Conservation (phyloP, 2,113 vertebrate genomes). For the Anthoscopus minutus region DNA sequence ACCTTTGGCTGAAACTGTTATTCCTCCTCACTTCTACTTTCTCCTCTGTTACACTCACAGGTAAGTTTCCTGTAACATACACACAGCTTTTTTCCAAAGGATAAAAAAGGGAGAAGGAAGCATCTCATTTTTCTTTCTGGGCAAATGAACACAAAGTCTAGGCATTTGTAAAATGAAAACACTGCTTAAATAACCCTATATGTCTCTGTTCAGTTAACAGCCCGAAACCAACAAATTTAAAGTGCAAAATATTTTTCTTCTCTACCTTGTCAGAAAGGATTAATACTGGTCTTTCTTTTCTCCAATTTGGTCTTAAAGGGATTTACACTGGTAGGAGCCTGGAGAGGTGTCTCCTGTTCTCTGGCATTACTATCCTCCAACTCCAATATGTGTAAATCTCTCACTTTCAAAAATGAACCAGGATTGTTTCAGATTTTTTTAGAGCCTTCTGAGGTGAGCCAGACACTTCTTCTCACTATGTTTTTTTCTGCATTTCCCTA, state of each 20-base stretch:
- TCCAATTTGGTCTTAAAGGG: not conserved
- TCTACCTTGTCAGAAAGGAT: not conserved
- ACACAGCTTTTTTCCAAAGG: not conserved
- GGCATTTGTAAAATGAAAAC: not conserved
- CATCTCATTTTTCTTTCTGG: not conserved
- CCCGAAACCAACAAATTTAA: not conserved
- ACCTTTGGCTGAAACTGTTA: not conserved
- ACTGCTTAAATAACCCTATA: not conserved
- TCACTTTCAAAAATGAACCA: not conserved
- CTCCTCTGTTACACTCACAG: not conserved
- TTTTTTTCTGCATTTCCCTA: not conserved
- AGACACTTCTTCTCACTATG: not conserved
- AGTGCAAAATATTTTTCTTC: not conserved
- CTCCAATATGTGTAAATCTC: not conserved
- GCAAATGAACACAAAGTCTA: not conserved
- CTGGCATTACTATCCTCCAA: not conserved
- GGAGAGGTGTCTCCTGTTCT: not conserved
- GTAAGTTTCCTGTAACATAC: not conserved
- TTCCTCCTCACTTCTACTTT: not conserved
- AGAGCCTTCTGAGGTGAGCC: not conserved
- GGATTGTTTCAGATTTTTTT: not conserved
- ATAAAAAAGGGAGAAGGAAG: not conserved
- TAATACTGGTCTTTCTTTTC: not conserved
- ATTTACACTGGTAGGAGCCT: not conserved
- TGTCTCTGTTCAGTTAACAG: not conserved